Percentiles rank a stretch among this genome's conserved stretches.
phyloP scores from a whole-genome alignment of 1,140 invertebrate species.

The Drosophila burlai region DNA sequence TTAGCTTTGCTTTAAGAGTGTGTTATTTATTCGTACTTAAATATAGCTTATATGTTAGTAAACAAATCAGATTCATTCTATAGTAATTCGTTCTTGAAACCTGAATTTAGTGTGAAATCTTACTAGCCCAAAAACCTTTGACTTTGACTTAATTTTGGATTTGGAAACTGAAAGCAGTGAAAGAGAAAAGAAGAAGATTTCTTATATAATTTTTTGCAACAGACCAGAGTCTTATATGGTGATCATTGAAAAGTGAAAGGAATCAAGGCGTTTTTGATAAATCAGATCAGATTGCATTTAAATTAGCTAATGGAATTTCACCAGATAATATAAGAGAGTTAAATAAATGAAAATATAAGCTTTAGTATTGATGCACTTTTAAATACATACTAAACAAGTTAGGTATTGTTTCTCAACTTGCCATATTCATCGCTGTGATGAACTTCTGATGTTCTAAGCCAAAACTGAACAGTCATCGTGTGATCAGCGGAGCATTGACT shows the following conservation, averaged over 20 bases:
- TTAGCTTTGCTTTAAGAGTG: background rate
- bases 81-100: background rate
- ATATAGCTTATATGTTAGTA: background rate
- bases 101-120: background rate
- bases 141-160: background rate
- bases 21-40: background rate
- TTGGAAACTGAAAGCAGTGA: background rate
- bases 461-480: constrained; percentile 39
- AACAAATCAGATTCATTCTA: background rate
- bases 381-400: background rate
- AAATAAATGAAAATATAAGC: background rate
- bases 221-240: background rate
- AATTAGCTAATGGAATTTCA: background rate
- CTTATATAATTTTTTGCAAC: background rate
- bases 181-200: constrained; percentile 5
- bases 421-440: background rate
- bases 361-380: background rate
- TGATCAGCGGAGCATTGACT: constrained; percentile 25
- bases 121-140: background rate
- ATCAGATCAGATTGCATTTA: background rate
- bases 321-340: background rate
- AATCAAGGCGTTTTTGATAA: background rate
- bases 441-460: constrained; percentile 9
- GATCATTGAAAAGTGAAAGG: constrained; percentile 9
- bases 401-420: background rate